Evolutionary conservation across 1,140 invertebrate genomes (phyloP).

Genomic region (Formica exsecta): DNA sequence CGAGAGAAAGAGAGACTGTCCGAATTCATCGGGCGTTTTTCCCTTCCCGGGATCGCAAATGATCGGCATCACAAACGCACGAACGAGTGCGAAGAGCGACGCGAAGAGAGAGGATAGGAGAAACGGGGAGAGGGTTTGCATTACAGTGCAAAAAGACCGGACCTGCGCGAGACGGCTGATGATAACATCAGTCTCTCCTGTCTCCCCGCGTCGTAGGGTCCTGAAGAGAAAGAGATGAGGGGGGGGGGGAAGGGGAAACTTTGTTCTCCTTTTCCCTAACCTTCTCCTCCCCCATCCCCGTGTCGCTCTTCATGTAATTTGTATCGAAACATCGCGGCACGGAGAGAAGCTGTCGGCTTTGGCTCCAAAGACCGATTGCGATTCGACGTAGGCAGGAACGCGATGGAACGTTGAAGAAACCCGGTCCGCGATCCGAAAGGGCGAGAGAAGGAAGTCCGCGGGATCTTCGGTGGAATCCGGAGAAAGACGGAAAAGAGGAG

Average conservation of each 20-base stretch:
- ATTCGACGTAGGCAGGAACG: conserved; percentile 63
- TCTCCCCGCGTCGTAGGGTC: conserved; percentile 5
- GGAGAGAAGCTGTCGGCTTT: conserved; percentile 72
- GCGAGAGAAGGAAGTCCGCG: conserved; percentile 59
- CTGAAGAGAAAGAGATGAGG: background rate
- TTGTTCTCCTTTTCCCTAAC: background rate
- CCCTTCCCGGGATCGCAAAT: conserved; percentile 61
- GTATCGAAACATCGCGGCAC: conserved; percentile 80
- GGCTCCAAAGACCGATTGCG: conserved; percentile 75
- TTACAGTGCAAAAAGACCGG: conserved; percentile 69
- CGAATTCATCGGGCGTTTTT: conserved; percentile 59
- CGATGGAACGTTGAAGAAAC: conserved; percentile 59
- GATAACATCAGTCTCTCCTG: conserved; percentile 82
- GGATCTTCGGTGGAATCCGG: conserved; percentile 61
- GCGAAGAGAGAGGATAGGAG: conserved; percentile 12
- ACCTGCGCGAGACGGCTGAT: conserved; percentile 74
- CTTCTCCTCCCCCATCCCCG: conserved; percentile 34
- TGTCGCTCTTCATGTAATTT: conserved; percentile 82
- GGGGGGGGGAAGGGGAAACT: background rate
- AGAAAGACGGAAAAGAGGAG: conserved; percentile 53
- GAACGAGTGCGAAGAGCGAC: conserved; percentile 53
- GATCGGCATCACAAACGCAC: conserved; percentile 70
- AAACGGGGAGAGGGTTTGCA: conserved; percentile 49
- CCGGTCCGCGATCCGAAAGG: background rate
- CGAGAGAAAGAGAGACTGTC: background rate